Evolutionary conservation across 2,797 vertebrate genomes (phyloP).

Genomic region (Enteromius anoplus): DNA sequence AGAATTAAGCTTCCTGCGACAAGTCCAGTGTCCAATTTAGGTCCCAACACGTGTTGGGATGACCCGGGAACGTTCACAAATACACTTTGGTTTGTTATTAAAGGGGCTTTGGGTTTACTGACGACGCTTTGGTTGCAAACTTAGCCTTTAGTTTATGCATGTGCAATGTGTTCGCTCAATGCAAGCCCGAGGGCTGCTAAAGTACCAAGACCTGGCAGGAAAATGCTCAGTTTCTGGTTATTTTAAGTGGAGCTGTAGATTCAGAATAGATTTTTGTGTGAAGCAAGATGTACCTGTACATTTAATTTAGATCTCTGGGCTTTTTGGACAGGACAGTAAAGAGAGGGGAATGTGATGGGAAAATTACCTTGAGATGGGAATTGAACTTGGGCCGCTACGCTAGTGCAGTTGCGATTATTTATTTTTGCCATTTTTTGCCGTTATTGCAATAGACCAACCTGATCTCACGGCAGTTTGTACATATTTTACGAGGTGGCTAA

Average conservation of each 20-base stretch:
- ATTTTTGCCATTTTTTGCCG: neutral
- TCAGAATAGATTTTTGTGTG: neutral
- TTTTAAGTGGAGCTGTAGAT: neutral
- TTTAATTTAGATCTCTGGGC: neutral
- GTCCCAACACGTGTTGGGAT: constrained; percentile 42
- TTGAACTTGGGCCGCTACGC: neutral
- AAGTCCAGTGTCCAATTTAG: constrained; percentile 32
- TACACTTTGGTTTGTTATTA: constrained; percentile 15
- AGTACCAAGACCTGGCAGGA: neutral
- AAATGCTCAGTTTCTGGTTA: neutral
- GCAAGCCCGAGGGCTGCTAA: neutral
- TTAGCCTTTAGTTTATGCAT: neutral
- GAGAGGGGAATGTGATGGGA: neutral
- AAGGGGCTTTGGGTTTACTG: neutral
- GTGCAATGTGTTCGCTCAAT: neutral
- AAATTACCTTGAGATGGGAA: neutral
- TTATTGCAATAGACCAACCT: neutral
- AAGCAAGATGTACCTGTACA: neutral
- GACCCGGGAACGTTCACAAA: neutral
- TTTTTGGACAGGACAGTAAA: neutral
- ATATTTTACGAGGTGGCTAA: too few relatives aligned
- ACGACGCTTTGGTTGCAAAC: neutral
- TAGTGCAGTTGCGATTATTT: neutral
- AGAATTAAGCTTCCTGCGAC: constrained; percentile 33
- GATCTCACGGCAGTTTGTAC: too few relatives aligned